Percentiles rank a stretch among this genome's conserved stretches.
phyloP scores from a whole-genome alignment of 2,797 vertebrate species.

The Rhyacichthys aspro region DNA sequence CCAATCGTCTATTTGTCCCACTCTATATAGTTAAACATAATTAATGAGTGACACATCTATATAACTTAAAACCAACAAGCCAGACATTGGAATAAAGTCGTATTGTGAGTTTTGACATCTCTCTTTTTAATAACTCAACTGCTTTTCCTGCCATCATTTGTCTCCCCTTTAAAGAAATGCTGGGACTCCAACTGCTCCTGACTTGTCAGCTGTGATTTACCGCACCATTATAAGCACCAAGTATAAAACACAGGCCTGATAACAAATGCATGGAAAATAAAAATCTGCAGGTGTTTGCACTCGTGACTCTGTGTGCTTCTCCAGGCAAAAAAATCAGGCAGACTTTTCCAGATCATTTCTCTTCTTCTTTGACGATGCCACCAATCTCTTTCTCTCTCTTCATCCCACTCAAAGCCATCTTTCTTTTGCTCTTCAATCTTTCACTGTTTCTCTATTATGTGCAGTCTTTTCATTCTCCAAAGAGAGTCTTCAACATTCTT shows the following conservation, averaged over 20 bases:
- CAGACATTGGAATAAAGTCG: constrained; percentile 18
- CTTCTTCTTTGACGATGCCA: constrained; percentile 48
- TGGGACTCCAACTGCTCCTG: constrained; percentile 32
- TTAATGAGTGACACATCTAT: no score
- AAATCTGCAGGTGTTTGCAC: constrained; percentile 66
- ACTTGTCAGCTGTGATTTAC: constrained; percentile 68
- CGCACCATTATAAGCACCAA: constrained; percentile 42
- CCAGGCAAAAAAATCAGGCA: constrained; percentile 43
- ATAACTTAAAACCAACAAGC: not conserved
- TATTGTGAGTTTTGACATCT: constrained; percentile 33
- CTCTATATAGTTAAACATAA: no score
- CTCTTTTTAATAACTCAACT: constrained; percentile 49
- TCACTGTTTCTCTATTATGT: constrained; percentile 16
- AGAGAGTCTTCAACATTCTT: constrained; percentile 21
- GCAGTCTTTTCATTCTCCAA: constrained; percentile 7
- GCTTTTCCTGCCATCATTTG: constrained; percentile 23
- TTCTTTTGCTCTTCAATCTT: constrained; percentile 28
- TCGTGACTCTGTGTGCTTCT: constrained; percentile 44
- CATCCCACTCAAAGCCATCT: constrained; percentile 37
- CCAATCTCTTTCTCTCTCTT: constrained; percentile 41
- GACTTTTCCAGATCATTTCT: constrained; percentile 49
- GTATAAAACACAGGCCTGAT: constrained; percentile 60
- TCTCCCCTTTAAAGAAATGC: constrained; percentile 42
- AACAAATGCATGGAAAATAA: constrained; percentile 67
- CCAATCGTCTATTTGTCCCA: no score